Evolutionary conservation across 2,797 vertebrate genomes (phyloP).

Genomic region (Paratrypauchen microcephalus): DNA sequence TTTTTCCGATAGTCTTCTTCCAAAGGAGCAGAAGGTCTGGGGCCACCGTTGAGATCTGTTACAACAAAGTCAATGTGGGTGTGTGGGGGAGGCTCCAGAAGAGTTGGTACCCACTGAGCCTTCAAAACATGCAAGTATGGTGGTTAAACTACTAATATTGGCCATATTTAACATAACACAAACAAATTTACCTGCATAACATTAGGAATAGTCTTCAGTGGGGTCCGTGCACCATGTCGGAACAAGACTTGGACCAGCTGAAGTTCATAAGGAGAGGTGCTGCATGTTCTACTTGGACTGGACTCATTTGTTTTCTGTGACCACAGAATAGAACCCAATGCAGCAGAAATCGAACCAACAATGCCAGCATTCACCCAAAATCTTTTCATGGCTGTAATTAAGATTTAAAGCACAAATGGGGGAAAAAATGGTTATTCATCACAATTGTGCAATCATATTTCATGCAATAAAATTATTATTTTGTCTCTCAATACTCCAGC

Average conservation of each 20-base stretch:
- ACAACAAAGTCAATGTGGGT: constrained; percentile 85
- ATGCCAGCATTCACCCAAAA: constrained; percentile 69
- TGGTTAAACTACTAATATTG: neutral
- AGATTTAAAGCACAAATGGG: constrained; percentile 13
- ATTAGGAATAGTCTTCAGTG: constrained; percentile 84
- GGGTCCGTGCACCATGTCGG: constrained; percentile 91
- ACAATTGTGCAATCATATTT: neutral
- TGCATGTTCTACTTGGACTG: constrained; percentile 9
- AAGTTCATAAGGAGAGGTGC: constrained; percentile 73
- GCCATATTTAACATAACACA: neutral
- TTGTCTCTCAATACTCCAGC: neutral
- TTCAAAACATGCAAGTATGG: constrained; percentile 43
- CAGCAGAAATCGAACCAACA: constrained; percentile 68
- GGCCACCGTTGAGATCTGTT: constrained; percentile 85
- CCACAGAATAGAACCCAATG: constrained; percentile 74
- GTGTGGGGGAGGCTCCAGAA: constrained; percentile 83
- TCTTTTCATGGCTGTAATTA: constrained; percentile 66
- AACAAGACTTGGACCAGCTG: constrained; percentile 89
- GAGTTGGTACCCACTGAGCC: constrained; percentile 84
- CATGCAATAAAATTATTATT: neutral
- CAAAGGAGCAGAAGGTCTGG: constrained; percentile 76
- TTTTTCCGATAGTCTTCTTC: constrained; percentile 81
- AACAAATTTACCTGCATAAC: constrained; percentile 77
- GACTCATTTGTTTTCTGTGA: constrained; percentile 63
- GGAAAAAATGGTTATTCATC: neutral